Evolutionary conservation across 2,888 invertebrate species (phyloP).

Genomic region (Pteria penguin): DNA sequence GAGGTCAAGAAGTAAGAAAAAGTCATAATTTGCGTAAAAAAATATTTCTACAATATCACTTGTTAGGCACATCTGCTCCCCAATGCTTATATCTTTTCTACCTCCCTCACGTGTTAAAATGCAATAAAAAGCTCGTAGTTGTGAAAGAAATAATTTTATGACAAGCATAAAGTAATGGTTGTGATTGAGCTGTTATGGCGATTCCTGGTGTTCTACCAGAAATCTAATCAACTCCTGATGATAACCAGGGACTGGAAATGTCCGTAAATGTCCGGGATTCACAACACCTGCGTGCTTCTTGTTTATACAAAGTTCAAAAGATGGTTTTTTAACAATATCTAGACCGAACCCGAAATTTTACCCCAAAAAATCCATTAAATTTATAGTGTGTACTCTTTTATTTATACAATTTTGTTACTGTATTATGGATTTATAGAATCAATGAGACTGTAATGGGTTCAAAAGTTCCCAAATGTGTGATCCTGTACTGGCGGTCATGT

Average conservation of each 20-base stretch:
- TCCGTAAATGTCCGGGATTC: background rate
- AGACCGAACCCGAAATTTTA: no score
- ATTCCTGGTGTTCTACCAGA: slow-evolving; percentile 27
- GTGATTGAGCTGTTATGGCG: slow-evolving; percentile 35
- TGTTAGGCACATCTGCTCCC: slow-evolving; percentile 30
- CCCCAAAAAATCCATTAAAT: no score
- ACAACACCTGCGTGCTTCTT: background rate
- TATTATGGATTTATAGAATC: no score
- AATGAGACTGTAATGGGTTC: no score
- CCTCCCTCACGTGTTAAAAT: slow-evolving; percentile 32
- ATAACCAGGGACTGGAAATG: slow-evolving; percentile 29
- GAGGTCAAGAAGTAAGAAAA: background rate
- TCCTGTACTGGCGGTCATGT: no score
- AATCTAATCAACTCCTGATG: slow-evolving; percentile 33
- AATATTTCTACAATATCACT: slow-evolving; percentile 23
- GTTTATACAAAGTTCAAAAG: no score
- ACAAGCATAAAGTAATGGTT: slow-evolving; percentile 34
- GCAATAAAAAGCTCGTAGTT: slow-evolving; percentile 16
- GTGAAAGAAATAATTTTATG: slow-evolving; percentile 41
- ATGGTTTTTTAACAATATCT: no score
- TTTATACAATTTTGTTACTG: no score
- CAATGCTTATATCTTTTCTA: background rate
- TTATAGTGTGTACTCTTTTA: no score
- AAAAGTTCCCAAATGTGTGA: no score
- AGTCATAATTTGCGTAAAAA: slow-evolving; percentile 16